A percentile compares a stretch with the other conserved stretches of the same genome.
Conservation (phyloP, 1,140 invertebrate species). For the Polypedilum pembai region DNA sequence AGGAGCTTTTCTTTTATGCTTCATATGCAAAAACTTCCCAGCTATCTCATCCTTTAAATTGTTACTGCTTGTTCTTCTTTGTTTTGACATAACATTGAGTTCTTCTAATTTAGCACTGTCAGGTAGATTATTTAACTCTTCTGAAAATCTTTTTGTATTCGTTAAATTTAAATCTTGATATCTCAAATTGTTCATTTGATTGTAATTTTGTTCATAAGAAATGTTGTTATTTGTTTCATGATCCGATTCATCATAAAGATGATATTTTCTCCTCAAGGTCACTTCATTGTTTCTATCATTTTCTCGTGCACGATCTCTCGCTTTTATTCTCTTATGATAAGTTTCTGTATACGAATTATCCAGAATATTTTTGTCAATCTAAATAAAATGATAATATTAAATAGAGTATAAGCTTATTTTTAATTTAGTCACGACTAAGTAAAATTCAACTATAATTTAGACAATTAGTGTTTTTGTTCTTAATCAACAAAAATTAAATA, state of each 20-base stretch:
- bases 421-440: no score
- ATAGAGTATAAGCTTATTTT: no score
- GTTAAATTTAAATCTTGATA: conserved; percentile 34
- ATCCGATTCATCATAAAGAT: conserved; percentile 46
- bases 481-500: no score
- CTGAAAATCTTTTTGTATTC: conserved; percentile 37
- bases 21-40: conserved; percentile 53
- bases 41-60: conserved; percentile 44
- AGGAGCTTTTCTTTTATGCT: conserved; percentile 64
- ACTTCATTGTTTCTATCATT: conserved; percentile 47
- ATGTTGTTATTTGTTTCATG: conserved; percentile 33
- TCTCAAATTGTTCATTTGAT: conserved; percentile 35
- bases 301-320: conserved; percentile 49
- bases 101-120: conserved; percentile 36
- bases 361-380: conserved; percentile 41
- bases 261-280: conserved; percentile 56
- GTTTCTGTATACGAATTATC: conserved; percentile 50
- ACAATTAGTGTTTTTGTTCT: no score
- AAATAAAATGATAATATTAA: no score
- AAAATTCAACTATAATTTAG: no score
- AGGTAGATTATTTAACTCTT: conserved; percentile 42
- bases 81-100: conserved; percentile 37
- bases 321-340: conserved; percentile 52
- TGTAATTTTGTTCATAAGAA: conserved; percentile 37
- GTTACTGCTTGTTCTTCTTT: conserved; percentile 49